phyloP scores from a whole-genome alignment of 2,888 invertebrate genomes.

The Catocala sponsa region DNA sequence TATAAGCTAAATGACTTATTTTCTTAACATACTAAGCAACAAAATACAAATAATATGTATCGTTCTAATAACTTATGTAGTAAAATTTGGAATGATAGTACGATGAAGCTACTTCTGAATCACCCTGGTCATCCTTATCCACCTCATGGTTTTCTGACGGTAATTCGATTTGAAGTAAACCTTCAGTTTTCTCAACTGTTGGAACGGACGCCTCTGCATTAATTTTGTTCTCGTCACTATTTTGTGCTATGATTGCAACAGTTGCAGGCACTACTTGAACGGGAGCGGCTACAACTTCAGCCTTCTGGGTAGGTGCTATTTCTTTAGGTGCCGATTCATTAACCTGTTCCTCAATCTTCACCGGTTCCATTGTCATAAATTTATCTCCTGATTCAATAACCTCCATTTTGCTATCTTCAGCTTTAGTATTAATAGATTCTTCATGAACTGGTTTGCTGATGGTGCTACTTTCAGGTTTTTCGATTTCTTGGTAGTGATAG shows the following conservation, averaged over 20 bases:
- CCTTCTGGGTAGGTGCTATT: slow-evolving; percentile 45
- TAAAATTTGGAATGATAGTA: slow-evolving; percentile 77
- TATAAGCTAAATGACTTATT: slow-evolving; percentile 44
- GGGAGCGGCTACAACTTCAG: slow-evolving; percentile 51
- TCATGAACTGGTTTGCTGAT: slow-evolving; percentile 63
- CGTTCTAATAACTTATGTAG: slow-evolving; percentile 61
- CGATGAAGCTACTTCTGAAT: slow-evolving; percentile 80
- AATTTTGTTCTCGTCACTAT: slow-evolving; percentile 23
- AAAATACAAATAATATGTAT: slow-evolving; percentile 24
- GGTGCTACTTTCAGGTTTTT: slow-evolving; percentile 37
- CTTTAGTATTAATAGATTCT: slow-evolving; percentile 28
- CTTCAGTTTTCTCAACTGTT: slow-evolving; percentile 42
- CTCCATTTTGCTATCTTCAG: slow-evolving; percentile 45
- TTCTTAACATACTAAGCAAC: slow-evolving; percentile 41
- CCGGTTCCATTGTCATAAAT: slow-evolving; percentile 51
- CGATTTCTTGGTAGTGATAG: slow-evolving; percentile 52
- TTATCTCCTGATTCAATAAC: slow-evolving; percentile 52
- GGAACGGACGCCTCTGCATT: slow-evolving; percentile 39
- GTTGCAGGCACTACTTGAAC: slow-evolving; percentile 56
- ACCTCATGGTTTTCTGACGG: slow-evolving; percentile 40
- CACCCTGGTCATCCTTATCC: slow-evolving; percentile 56
- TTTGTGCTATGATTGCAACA: slow-evolving; percentile 53
- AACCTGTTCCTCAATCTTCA: slow-evolving; percentile 34
- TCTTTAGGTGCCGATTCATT: slow-evolving; percentile 39
- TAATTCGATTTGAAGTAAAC: slow-evolving; percentile 26